Evolutionary conservation across 2,888 invertebrate species (phyloP), one percentile per base, ranked within the genome.

Genomic region (Hirudinaria manillensis): DNA sequence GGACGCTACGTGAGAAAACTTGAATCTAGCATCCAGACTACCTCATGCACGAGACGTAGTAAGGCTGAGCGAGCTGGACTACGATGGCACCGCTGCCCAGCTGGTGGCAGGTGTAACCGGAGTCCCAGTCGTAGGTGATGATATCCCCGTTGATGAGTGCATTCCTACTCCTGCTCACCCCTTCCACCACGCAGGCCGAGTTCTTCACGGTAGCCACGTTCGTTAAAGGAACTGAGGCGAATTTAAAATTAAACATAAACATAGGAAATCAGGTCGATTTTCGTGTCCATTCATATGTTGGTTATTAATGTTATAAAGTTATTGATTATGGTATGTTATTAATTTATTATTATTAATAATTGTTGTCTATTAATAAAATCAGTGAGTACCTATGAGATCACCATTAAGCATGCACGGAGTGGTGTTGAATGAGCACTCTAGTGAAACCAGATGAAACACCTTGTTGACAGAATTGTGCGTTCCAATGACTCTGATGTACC

Each of bases 51-150:
- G 91, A 90, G 78, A 98, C 90, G 83, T 94, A 89, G 86, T 94
- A 97, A 2, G 99, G 98, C 88, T 99, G 99, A 81, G 91, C 93
- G 79, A 99, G 89, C 87, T 98, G 95, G 78, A 99, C 92, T 81
- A 94, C 89, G 83, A 99, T 96, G 80, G 93, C 91, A 76, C 98
- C 97, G 80, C 94, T 84, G 45, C 85, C 85, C 74, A 85, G 81
- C 87, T 96, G 96, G 79, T 97, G 96, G 86, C 96, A 97, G 4
- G 96, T 97, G 86, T 97, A 98, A 78, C 97, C 97, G 75, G 92
- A 93, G 87, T 99, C 98, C 97, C 97, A 98, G 88, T 98, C 96
- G 86, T 98, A 99, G 87, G 93, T 91, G 82, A 91, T 89, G 75
- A 90, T 93, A 85, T 98, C 94, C 21, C 98, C 98, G 88, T 99